A percentile compares a stretch with the other conserved stretches of the same genome.
These are phyloP conservation scores for Hybognathus amarus DNA, from an alignment of 2,797 vertebrate species.

Conservation along the genomic window DNA sequence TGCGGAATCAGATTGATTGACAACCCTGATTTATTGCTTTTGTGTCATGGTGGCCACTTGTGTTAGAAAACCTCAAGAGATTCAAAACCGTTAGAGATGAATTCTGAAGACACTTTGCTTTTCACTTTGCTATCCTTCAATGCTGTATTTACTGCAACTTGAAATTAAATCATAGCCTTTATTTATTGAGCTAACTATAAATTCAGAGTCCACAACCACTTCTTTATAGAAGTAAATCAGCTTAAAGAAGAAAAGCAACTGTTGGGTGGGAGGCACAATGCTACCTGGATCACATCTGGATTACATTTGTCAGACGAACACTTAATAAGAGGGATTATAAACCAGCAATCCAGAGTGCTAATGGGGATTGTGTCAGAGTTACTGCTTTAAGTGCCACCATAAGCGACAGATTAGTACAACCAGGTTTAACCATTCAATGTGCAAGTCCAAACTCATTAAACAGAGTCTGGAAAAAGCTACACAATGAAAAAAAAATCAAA, in stretches of 20 bases:
- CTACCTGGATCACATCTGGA: constrained; percentile 40
- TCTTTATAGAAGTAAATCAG: neutral
- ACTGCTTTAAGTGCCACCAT: neutral
- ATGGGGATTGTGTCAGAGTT: constrained; percentile 41
- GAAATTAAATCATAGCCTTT: constrained; percentile 14
- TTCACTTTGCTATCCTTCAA: neutral
- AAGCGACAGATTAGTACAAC: constrained; percentile 9
- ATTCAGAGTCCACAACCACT: neutral
- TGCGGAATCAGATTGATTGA: constrained; percentile 17
- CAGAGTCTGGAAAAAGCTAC: neutral
- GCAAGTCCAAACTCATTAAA: constrained; percentile 27
- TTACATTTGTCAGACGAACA: constrained; percentile 43
- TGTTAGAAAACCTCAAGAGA: constrained; percentile 7
- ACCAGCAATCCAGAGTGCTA: constrained; percentile 35
- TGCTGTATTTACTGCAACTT: neutral
- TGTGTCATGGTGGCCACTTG: neutral
- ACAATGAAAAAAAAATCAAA: neutral
- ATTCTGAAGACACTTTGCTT: neutral
- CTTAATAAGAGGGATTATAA: constrained; percentile 51
- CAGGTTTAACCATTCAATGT: neutral
- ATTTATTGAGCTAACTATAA: neutral
- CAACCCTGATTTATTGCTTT: constrained; percentile 20
- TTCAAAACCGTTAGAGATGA: neutral
- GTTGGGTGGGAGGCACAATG: constrained; percentile 13
- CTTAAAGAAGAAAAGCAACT: constrained; percentile 17